Base-by-base conservation (phyloP, 2,888 invertebrate species). In the Liopterus haemorrhoidalis region DNA sequence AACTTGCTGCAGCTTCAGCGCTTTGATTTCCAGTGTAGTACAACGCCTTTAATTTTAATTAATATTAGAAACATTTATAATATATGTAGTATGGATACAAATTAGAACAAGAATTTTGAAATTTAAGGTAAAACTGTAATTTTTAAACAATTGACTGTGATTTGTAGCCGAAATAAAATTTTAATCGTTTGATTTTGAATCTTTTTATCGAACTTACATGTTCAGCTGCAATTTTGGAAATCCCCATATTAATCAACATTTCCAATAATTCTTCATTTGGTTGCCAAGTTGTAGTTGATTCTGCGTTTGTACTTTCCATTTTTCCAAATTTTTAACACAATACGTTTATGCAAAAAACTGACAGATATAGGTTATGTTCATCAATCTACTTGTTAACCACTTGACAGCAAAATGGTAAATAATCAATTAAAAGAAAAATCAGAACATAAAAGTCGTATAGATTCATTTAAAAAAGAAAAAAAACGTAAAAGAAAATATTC, bases 11-110 rank as follows among this genome's bases (percentile, higher is more conserved):
- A 31, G 70, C 63, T 55, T 76, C 74, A 15, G 72, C 68, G 38
- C 70, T 74, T 50, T 65, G 64, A 57, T 76, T 76, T 2, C 72
- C 74, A 5, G 76, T 76, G 54, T 72, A 70, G 57, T 71, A 75
- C 39, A 76, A 61, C 16, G 71, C 74, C 73, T 74, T 36, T 21
- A 36, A 36, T 12, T 21, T 5, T 6, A 35, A 35, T 15, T 14
- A 9, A 19, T 20, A 12, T 36, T 8, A n/a, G 8, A 20, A 11
- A 20, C 11, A 36, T 20, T 12, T 9, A 52, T 40, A 59, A 58
- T 31, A 41, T 28, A 21, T 24, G 24, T n/a, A n/a, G n/a, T n/a
- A n/a, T n/a, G n/a, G n/a, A n/a, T n/a, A n/a, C n/a, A n/a, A 32
- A 40, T 42, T 45, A 28, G 18, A 32, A 24, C 22, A 32, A 16